Percentiles rank a stretch among this genome's conserved stretches.
Evolutionary conservation across 2,797 vertebrate genomes (phyloP).

Genomic region (Oceanodroma leucorhoa): DNA sequence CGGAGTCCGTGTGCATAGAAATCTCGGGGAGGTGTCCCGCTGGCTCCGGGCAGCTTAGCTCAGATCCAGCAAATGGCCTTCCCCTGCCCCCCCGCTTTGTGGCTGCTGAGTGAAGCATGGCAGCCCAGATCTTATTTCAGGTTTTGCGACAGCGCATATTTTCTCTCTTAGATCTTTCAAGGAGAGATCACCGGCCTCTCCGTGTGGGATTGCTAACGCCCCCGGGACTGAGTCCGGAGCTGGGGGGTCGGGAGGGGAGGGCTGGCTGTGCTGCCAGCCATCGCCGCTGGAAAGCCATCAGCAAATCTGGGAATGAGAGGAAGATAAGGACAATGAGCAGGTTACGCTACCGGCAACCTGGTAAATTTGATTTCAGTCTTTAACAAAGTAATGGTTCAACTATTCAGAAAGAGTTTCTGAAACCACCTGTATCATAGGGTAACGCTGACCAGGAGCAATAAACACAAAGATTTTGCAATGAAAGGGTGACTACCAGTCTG

Average conservation of each 20-base stretch:
- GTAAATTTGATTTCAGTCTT: background rate
- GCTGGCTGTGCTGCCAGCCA: background rate
- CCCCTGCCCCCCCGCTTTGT: background rate
- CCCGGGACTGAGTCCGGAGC: background rate
- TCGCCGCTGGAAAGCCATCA: background rate
- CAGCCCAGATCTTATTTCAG: slow-evolving; percentile 43
- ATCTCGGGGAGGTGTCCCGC: background rate
- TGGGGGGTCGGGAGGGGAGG: background rate
- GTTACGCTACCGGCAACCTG: fast-evolving
- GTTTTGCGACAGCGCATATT: background rate
- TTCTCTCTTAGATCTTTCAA: slow-evolving; percentile 25
- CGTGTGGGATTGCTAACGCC: background rate
- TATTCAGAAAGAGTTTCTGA: background rate
- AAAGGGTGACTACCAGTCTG: background rate
- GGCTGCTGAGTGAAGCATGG: background rate
- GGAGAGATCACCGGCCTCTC: background rate
- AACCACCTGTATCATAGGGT: background rate
- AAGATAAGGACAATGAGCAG: background rate
- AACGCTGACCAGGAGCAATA: background rate
- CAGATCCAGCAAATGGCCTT: background rate
- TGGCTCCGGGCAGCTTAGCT: background rate
- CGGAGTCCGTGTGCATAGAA: background rate
- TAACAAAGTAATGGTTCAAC: background rate
- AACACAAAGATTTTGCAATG: fast-evolving
- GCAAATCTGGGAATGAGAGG: background rate